phyloP scores from a whole-genome alignment of 2,797 vertebrate genomes.

The Lepus townsendii region DNA sequence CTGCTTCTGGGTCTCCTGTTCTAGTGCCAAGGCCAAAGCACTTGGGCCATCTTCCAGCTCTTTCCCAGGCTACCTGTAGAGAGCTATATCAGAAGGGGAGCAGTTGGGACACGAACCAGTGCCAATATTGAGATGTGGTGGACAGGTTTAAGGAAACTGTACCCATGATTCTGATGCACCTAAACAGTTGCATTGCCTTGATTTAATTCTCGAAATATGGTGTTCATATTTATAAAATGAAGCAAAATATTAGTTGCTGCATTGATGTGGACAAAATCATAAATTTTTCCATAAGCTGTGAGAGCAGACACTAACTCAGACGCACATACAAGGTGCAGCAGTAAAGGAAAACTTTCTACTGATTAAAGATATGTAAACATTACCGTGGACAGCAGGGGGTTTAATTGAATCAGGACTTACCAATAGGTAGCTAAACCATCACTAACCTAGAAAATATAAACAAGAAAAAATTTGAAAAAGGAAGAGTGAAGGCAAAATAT shows the following conservation, averaged over 20 bases:
- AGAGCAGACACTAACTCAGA: background rate
- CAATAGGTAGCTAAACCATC: background rate
- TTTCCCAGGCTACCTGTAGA: no score
- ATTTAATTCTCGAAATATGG: background rate
- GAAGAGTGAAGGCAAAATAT: background rate
- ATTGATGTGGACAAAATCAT: background rate
- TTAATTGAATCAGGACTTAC: background rate
- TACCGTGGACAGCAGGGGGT: background rate
- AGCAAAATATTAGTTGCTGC: background rate
- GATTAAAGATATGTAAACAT: background rate
- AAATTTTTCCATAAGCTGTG: background rate
- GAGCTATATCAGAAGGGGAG: no score
- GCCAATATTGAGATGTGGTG: no score
- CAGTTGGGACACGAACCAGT: no score
- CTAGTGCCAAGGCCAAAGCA: no score
- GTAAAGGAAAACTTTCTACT: background rate
- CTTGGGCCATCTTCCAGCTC: no score
- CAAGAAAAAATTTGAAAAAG: background rate
- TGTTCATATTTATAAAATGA: constrained; percentile 21
- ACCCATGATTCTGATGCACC: background rate
- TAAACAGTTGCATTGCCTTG: background rate
- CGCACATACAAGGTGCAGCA: no score
- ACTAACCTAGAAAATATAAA: background rate
- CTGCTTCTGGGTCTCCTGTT: no score
- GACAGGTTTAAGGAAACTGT: background rate